Base-by-base conservation (phyloP, 2,797 vertebrate species). In the Danio jaintianensis region DNA sequence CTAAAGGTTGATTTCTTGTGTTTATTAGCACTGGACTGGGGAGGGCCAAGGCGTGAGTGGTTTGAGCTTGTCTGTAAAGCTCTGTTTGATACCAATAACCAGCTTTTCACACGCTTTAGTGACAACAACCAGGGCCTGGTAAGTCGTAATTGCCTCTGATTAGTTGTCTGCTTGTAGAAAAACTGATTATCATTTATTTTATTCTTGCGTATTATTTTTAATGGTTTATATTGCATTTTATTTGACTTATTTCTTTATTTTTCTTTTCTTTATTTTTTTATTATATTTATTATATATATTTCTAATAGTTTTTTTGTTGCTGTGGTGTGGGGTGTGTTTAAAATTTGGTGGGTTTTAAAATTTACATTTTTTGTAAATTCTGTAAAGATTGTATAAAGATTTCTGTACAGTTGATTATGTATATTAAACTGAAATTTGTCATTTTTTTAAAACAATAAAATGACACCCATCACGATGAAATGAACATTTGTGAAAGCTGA, bases 101-200 rank as follows among this genome's bases (percentile, higher is more conserved):
- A 97, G 83, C 94, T 99, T 69, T 99, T 99, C 85, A 97, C 95
- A 4, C 96, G 96, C 71, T 99, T 99, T 89, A 98, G 94, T 82
- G 98, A 99, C 88, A 97, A 95, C 91, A 99, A 98, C 93, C 98
- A 99, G 92, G 97, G 97, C 56, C 91, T 99, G 85, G 98, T 99
- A 85, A 86, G 91, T 5, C 59, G 11, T 18, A 4, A 15, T 13
- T n/a, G 42, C 7, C 13, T 52, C 18, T 61, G 16, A 29, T 62
- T 43, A 7, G 12, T 40, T 38, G 5, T 55, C 4, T 59, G 6
- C 58, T 11, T 38, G 29, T 6, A 22, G 7, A 58, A 68, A 13
- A 69, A 10, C 48, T 47, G 4, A 36, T 50, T n/a, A n/a, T 12
- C 13, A 4, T 36, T 59, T n/a, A 10, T 11, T n/a, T n/a, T n/a